Evolutionary conservation across 2,888 invertebrate genomes (phyloP), one percentile per base, ranked within the genome.

Genomic region (Catocala nupta): DNA sequence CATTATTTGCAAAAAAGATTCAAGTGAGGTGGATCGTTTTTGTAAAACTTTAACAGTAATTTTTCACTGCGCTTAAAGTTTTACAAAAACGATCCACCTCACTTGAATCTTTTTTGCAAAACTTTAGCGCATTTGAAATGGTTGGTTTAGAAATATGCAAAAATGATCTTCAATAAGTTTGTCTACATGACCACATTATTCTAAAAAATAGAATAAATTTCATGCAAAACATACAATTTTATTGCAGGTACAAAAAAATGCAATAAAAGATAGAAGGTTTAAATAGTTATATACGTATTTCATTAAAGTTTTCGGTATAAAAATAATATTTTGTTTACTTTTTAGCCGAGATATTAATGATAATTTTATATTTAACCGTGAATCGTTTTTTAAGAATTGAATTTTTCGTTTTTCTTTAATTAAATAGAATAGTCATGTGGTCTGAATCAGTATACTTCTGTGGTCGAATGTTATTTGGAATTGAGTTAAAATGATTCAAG

Each of bases 111-210:
- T 52, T 59, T 59, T 59, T n/a, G 59, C 59, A 59, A 59, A 59
- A 59, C 59, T 59, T 59, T 52, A 59, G 53, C 53, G 53, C 33
- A 34, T 13, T 53, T 59, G 11, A 55, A 34, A 59, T 16, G 60
- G 54, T 60, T 60, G 54, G 10, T 60, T 60, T 60, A 55, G 59
- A 55, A 60, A 60, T 60, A 54, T 60, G 54, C 59, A 60, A 10
- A 60, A 60, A 60, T 60, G 59, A 60, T 60, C 59, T 55, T 60
- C 16, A 16, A 16, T 16, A 16, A 16, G 16, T 16, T 16, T 16
- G 16, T 16, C 16, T 16, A 16, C 16, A 16, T 59, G 39, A 59
- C 53, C 59, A 55, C 49, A 60, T 49, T 55, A 54, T 60, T 25
- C 44, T 60, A 54, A 13, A 60, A 60, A 43, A 48, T 55, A 55